Conservation (phyloP, 2,113 vertebrate genomes). For the Pterophyllum scalare region DNA sequence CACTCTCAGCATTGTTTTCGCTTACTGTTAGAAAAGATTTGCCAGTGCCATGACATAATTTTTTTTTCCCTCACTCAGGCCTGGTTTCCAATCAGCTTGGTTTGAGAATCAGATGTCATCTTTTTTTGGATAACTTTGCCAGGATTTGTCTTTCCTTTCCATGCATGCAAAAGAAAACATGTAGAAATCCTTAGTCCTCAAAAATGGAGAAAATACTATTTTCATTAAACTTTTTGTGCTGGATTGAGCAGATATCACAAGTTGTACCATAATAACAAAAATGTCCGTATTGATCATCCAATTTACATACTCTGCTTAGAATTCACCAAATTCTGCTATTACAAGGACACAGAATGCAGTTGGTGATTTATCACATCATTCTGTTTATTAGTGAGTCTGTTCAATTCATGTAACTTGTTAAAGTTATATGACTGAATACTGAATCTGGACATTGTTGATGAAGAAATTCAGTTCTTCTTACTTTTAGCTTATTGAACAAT, state of each 20-base stretch:
- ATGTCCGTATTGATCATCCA: background rate
- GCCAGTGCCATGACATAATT: background rate
- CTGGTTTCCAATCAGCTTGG: background rate
- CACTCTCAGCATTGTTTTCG: background rate
- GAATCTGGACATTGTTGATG: background rate
- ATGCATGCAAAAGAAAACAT: no score
- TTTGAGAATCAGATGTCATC: background rate
- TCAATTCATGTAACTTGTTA: background rate
- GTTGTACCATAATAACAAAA: no score
- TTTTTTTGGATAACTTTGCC: no score
- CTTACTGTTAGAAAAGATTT: background rate
- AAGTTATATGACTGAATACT: background rate
- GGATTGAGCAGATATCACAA: no score
- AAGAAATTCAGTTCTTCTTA: background rate
- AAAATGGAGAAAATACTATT: no score
- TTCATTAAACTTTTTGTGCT: no score
- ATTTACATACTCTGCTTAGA: background rate
- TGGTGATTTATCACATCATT: background rate
- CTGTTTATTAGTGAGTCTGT: background rate
- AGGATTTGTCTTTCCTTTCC: no score
- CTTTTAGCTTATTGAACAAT: background rate
- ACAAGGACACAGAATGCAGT: background rate
- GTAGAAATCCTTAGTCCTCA: no score
- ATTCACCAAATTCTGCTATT: background rate
- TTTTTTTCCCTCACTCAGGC: background rate